phyloP scores from a whole-genome alignment of 2,888 invertebrate genomes.

The Candidula unifasciata region DNA sequence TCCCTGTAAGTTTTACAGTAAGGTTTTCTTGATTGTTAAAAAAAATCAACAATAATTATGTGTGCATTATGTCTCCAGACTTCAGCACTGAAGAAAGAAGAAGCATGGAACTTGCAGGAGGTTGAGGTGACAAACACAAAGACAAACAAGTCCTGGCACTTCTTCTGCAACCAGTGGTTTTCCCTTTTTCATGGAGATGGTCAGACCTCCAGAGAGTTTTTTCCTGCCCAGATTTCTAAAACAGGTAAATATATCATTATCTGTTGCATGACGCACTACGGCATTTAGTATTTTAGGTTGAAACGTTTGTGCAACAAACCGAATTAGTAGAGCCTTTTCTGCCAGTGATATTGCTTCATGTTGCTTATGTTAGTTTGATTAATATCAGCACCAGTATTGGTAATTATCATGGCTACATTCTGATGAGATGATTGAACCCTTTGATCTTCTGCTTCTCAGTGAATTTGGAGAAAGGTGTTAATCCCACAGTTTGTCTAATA shows the following conservation, averaged over 20 bases:
- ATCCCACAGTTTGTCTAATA: no score
- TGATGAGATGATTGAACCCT: no score
- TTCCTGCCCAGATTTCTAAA: constrained; percentile 70
- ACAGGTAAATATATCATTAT: constrained; percentile 67
- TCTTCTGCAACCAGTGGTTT: constrained; percentile 77
- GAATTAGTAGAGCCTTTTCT: no score
- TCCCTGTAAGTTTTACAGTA: neutral
- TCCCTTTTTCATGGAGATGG: constrained; percentile 76
- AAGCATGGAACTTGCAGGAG: constrained; percentile 77
- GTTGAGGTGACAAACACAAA: constrained; percentile 75
- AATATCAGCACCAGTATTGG: no score
- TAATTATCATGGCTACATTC: no score
- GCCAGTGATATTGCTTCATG: no score
- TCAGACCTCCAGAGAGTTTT: constrained; percentile 73
- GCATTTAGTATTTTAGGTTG: no score
- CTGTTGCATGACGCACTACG: neutral
- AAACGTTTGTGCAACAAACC: no score
- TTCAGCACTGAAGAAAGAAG: constrained; percentile 74
- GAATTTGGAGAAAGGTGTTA: no score
- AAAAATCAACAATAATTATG: neutral
- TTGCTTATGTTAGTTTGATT: no score
- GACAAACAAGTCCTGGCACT: constrained; percentile 74
- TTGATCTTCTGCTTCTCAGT: no score
- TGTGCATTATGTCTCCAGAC: constrained; percentile 64
- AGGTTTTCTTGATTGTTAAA: neutral